Evolutionary conservation across 1,140 invertebrate species (phyloP), one percentile per base, ranked within the genome.

Genomic region (Steinernema feltiae): DNA sequence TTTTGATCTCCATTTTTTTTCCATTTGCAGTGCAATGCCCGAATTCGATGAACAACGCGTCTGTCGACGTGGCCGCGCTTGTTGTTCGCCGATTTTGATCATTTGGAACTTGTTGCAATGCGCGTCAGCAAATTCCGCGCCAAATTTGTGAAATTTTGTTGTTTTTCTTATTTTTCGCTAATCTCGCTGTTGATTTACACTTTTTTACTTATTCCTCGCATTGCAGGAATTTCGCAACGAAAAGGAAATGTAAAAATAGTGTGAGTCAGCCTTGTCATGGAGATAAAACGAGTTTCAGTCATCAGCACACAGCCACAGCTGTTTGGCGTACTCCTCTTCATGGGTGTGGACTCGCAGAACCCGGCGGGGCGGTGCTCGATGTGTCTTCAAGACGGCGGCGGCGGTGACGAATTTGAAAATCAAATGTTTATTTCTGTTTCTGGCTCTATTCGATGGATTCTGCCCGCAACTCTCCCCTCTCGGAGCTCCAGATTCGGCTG

Each of bases 231-330:
- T 41, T 41, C 35, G 35, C 35, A 41, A 41, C 35, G 35, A 41
- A 18, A 41, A 7, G 18, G 35, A 7, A 7, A 27, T 63, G 53
- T 63, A 63, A 63, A 63, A 63, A 63, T 63, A 63, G 53, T 17
- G 53, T 63, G 53, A 63, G 53, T 63, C 53, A 63, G 53, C 24
- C 15, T 63, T 63, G 41, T 63, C 7, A 41, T 18, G 7, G 7
- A 63, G 53, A 63, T 63, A 63, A 63, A 63, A 41, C 53, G 53
- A 15, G 53, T 63, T 63, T 21, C 24, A 27, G 24, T 63, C 53
- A 21, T 63, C 53, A 27, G 3, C 53, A 15, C 53, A 63, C 53
- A 3, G 3, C 24, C 53, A 27, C 15, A 63, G 24, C 53, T 41
- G 35, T 41, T 41, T 41, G 35, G 35, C 35, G 35, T n/a, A 41